A percentile compares a stretch with the other conserved stretches of the same genome.
These are phyloP conservation scores for Hydrotaea diabolus DNA, from an alignment of 2,888 invertebrate genomes.

Conservation along the genomic window DNA sequence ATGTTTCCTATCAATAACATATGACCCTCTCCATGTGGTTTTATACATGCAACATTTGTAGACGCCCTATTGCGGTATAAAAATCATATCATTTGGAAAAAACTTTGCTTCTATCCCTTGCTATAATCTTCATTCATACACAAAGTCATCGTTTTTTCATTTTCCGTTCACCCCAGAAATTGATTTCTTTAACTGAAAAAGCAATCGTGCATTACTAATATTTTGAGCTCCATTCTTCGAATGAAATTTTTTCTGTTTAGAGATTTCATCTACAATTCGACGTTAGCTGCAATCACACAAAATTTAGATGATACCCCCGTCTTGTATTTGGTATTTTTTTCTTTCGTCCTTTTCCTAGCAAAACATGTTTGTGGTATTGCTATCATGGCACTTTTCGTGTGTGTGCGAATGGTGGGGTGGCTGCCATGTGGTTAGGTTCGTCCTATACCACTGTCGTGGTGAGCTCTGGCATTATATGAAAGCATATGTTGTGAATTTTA, in stretches of 20 bases:
- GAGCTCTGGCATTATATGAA: constrained; percentile 64
- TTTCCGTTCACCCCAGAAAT: constrained; percentile 31
- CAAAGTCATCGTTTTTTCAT: too few species aligned
- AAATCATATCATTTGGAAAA: not conserved
- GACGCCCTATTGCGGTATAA: too few species aligned
- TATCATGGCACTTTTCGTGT: not conserved
- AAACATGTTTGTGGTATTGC: constrained; percentile 10
- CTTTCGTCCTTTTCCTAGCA: not conserved
- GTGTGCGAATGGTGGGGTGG: not conserved
- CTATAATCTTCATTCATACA: not conserved
- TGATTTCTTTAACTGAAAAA: constrained; percentile 55
- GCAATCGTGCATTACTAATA: constrained; percentile 64
- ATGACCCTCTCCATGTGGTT: not conserved
- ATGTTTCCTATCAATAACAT: not conserved
- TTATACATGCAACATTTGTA: too few species aligned
- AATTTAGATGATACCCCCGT: constrained; percentile 19
- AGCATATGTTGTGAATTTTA: constrained; percentile 69
- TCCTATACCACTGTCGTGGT: not conserved
- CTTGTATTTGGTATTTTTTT: not conserved
- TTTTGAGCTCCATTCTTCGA: constrained; percentile 21
- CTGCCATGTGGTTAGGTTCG: constrained; percentile 3
- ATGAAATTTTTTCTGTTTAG: not conserved
- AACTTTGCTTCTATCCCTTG: not conserved
- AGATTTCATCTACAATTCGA: constrained; percentile 29
- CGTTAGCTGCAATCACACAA: constrained; percentile 16